Evolutionary conservation across 2,888 invertebrate species (phyloP).

Genomic region (Venusia cambrica): DNA sequence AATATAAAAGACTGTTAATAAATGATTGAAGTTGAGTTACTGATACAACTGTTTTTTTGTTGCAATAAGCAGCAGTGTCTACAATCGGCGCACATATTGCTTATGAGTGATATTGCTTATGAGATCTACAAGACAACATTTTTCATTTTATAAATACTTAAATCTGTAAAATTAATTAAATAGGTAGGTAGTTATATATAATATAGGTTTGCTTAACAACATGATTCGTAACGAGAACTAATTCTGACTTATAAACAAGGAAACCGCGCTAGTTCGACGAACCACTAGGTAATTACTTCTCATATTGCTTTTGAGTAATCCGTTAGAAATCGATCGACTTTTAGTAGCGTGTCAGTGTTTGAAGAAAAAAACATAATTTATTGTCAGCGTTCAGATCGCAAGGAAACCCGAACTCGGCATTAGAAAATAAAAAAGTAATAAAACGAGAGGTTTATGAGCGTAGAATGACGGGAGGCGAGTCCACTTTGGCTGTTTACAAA

Average conservation of each 20-base stretch:
- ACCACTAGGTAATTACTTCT: constrained; percentile 68
- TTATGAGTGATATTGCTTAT: too few species aligned
- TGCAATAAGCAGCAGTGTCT: too few species aligned
- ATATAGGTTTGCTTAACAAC: constrained; percentile 35
- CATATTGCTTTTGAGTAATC: constrained; percentile 76
- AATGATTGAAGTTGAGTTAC: too few species aligned
- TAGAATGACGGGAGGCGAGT: constrained; percentile 73
- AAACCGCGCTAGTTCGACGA: constrained; percentile 73
- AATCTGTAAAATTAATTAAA: too few species aligned
- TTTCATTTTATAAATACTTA: too few species aligned
- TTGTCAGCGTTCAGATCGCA: constrained; percentile 76
- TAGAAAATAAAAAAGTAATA: constrained; percentile 79
- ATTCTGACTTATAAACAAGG: constrained; percentile 74
- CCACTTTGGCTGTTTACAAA: constrained; percentile 63
- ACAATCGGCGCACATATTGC: too few species aligned
- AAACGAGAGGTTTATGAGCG: constrained; percentile 78
- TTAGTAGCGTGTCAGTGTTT: constrained; percentile 80
- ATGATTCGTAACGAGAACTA: constrained; percentile 53
- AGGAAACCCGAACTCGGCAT: constrained; percentile 73
- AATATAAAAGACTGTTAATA: constrained; percentile 3
- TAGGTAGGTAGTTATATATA: too few species aligned
- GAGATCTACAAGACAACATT: too few species aligned
- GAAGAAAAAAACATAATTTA: constrained; percentile 77
- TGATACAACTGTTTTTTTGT: too few species aligned
- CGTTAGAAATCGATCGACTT: constrained; percentile 80